Conservation (phyloP, 2,888 invertebrate species). For the Sicus ferrugineus region DNA sequence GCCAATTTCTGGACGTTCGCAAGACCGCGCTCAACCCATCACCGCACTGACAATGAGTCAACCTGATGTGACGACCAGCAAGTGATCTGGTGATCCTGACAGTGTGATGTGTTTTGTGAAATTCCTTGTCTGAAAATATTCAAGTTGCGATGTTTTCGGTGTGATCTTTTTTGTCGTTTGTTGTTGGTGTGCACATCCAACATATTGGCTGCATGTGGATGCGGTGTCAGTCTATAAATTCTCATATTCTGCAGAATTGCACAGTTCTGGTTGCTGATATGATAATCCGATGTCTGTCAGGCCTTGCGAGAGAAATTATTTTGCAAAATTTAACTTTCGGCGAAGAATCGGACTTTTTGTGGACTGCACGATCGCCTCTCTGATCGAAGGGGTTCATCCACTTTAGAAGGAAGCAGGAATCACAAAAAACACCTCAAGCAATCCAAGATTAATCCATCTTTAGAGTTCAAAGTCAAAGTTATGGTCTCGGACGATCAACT, state of each 20-base stretch:
- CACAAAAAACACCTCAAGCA: too few species aligned
- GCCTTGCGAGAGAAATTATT: neutral
- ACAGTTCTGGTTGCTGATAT: constrained; percentile 20
- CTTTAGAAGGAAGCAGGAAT: too few species aligned
- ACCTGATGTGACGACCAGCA: neutral
- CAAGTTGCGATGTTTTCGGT: constrained; percentile 2
- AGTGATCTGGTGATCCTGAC: neutral
- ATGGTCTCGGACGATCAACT: too few species aligned
- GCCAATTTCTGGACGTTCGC: constrained; percentile 48
- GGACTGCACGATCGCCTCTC: too few species aligned
- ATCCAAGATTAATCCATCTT: too few species aligned
- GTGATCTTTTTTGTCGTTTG: neutral
- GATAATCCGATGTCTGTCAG: constrained; percentile 26
- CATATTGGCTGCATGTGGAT: constrained; percentile 31
- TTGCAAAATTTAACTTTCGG: neutral
- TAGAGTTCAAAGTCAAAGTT: too few species aligned
- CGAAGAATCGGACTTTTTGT: too few species aligned
- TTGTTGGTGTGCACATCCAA: neutral
- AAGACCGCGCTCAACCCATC: constrained; percentile 11
- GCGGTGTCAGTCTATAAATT: constrained; percentile 60
- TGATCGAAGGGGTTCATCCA: too few species aligned
- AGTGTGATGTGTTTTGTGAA: neutral
- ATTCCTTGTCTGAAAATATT: constrained; percentile 22
- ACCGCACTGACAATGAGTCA: constrained; percentile 19
- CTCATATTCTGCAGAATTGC: constrained; percentile 41